Percentiles rank a stretch among this genome's conserved stretches.
Conservation (phyloP, 2,113 vertebrate species). For the human (Homo sapiens) region DNA sequence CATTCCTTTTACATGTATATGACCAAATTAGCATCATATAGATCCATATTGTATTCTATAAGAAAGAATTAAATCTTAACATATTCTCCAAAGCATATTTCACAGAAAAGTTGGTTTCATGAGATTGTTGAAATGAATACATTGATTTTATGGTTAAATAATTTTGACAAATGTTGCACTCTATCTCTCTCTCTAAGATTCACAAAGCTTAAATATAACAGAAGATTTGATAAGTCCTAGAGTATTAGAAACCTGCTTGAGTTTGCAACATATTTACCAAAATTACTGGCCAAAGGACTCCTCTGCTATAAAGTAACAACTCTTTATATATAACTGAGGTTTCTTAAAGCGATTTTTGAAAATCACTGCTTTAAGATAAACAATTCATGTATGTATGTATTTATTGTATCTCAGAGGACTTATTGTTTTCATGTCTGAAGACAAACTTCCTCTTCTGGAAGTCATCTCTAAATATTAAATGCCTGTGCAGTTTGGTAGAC, state of each 20-base stretch:
- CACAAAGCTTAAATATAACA: background rate
- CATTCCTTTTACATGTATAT: background rate
- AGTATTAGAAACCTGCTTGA: background rate
- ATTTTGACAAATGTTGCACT: background rate
- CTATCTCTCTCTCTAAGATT: background rate
- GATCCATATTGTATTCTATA: background rate
- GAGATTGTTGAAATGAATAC: background rate
- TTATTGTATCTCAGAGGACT: constrained; percentile 41
- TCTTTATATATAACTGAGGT: background rate
- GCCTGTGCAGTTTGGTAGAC: background rate
- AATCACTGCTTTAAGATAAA: background rate
- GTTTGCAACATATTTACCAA: background rate
- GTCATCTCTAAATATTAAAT: constrained; percentile 34
- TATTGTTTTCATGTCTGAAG: constrained; percentile 43
- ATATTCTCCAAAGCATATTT: background rate
- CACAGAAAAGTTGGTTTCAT: background rate
- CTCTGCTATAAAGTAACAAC: background rate
- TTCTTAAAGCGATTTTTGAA: background rate
- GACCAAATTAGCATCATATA: background rate
- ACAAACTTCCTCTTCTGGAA: constrained; percentile 25
- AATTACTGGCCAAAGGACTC: background rate
- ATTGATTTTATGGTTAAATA: background rate
- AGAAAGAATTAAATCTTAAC: background rate
- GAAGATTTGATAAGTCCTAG: background rate
- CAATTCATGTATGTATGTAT: background rate